Base-by-base conservation (phyloP, 2,113 vertebrate genomes). In the Harpagus bidentatus region DNA sequence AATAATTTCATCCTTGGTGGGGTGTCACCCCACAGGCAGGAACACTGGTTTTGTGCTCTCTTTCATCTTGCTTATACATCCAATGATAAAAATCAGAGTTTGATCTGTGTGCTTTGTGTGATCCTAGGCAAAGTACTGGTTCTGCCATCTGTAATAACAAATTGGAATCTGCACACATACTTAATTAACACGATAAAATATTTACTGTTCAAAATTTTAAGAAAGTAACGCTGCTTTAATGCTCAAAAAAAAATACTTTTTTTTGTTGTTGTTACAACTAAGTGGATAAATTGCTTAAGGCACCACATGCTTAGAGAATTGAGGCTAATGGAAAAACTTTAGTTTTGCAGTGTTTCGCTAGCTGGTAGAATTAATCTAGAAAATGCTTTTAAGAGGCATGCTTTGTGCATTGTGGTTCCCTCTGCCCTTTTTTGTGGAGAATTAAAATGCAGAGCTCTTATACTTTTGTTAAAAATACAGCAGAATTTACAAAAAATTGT, bases 241-340 rank as follows among this genome's bases (percentile, higher is more conserved):
- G 40, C 34, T 93, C 22, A n/a, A 89, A 83, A 87, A 87, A n/a
- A 94, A 87, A 48, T 56, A 52, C 21, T 29, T 50, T 74, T 74
- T 70, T 42, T 42, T 52, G 59, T 66, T 83, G 40, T 80, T 87
- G 47, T 84, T 88, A 78, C 25, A 59, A 31, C 82, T 92, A 96
- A 96, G 96, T 96, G 82, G 82, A 85, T 95, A 92, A 96, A 96
- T 95, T 82, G 92, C 91, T 97, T 74, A 84, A 80, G 88, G 94
- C 89, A 93, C 34, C 71, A 47, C 59, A 74, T 84, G 53, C 72
- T 95, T 92, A 48, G 73, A 86, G 91, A 87, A 80, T 66, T 42
- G n/a, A 91, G 83, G 79, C 73, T 94, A 94, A 97, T 97, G 95
- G 92, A 97, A 87, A 91, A 95, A 85, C 65, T 94, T 92, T 40